A percentile compares a stretch with the other conserved stretches of the same genome.
Evolutionary conservation across 2,113 vertebrate species (phyloP).

Genomic region (Micronycteris hirsuta): DNA sequence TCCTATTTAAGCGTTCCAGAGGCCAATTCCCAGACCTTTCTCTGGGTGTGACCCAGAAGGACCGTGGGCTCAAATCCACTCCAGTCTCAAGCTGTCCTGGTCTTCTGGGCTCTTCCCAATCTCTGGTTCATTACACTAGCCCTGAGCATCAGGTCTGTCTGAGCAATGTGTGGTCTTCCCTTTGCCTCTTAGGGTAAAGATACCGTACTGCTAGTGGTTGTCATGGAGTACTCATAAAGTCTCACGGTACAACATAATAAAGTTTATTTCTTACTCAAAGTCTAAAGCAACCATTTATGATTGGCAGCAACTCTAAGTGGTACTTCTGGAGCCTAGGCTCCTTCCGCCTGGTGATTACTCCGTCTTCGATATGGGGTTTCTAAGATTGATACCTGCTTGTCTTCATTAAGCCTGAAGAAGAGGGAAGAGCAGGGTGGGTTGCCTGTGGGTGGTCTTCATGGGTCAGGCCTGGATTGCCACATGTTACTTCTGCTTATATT

Average conservation of each 20-base stretch:
- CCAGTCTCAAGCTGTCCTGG: background rate
- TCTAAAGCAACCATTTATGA: background rate
- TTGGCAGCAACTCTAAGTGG: background rate
- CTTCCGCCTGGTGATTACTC: background rate
- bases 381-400: background rate
- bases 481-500: background rate
- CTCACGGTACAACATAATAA: background rate
- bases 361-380: background rate
- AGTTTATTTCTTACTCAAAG: background rate
- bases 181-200: background rate
- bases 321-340: background rate
- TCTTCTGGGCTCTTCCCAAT: background rate
- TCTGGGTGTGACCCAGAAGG: background rate
- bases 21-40: background rate
- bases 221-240: background rate
- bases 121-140: background rate
- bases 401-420: background rate
- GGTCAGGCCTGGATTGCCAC: background rate
- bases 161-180: background rate
- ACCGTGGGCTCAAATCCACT: background rate
- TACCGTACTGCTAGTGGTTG: background rate
- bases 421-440: background rate
- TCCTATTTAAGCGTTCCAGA: background rate
- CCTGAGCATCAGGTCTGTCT: background rate
- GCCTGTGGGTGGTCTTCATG: background rate